Base-by-base conservation (phyloP, 2,888 invertebrate genomes). In the Orthonevra nobilis region DNA sequence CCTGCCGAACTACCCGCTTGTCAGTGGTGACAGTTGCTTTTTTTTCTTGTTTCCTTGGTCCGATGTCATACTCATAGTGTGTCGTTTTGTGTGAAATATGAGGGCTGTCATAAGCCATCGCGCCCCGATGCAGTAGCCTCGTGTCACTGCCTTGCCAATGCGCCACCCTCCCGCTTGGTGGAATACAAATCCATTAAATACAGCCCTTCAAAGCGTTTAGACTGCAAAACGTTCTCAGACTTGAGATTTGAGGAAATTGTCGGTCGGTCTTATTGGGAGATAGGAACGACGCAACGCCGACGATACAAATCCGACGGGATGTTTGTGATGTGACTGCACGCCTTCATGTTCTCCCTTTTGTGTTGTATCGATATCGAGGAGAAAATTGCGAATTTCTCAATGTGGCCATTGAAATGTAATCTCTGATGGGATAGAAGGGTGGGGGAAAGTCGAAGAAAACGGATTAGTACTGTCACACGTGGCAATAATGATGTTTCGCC, bases 391-490 rank as follows among this genome's bases (percentile, higher is more conserved):
- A 73, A 26, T 42, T 61, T 48, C 48, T 34, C 34, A 60, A 23
- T 66, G 60, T 61, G 60, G 19, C n/a, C 58, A 75, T 75, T 75
- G 63, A 58, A 70, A 75, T 64, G 54, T 58, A 23, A 36, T 50
- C 48, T 10, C 38, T 38, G 14, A 14, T 10, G 44, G 38, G 7
- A 20, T 6, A 19, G 19, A 1, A 14, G 17, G 10, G 4, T 14
- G 38, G 17, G 9, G 15, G 15, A 7, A 50, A 9, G 23, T 54
- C 15, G 28, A 50, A 73, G 64, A 68, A 81, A 69, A 60, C 60
- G 72, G 61, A 81, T 75, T 75, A 75, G 75, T 60, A 48, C 66
- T 72, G 82, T 68, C 81, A 81, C 82, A 82, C 82, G 82, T 82
- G 82, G 72, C 81, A 68, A 74, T 82, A 82, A 82, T 79, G 81